Evolutionary conservation across 2,113 vertebrate species (phyloP), one percentile per base, ranked within the genome.

Genomic region (Elephantulus edwardii): DNA sequence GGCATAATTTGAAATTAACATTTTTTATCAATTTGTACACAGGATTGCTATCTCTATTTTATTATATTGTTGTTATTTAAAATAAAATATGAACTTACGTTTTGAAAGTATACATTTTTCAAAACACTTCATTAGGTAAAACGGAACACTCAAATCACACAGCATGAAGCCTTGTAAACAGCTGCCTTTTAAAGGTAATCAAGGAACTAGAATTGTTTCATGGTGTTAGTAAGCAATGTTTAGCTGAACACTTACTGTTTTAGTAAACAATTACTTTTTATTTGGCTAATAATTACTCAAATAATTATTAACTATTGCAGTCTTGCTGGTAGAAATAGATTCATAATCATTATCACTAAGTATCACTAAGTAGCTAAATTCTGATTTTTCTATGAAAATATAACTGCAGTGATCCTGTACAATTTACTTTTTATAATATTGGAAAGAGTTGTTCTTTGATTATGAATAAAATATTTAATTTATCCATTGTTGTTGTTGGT

Each of bases 181-280:
- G 50, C 19, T 77, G 46, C 22, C 66, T 83, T 92, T 86, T 90
- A 93, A 90, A 60, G 42, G 20, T 76, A 90, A 40, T 91, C 66
- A 91, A 28, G 75, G 83, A 93, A 71, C 9, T 38, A 62, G 8
- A 28, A 64, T 83, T 2, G 14, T 46, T 30, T 86, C 64, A 20
- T 80, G 26, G 20, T 83, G 19, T 83, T 90, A 89, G 44, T 71
- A 94, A 87, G 52, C 44, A 90, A 70, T 60, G 71, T 95, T 83
- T 88, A 54, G 94, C 35, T 40, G 70, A 89, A 9, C 30, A 52
- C 42, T 76, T 50, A 80, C 90, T 82, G 74, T 89, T 91, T 87
- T n/a, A n/a, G n/a, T n/a, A n/a, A n/a, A n/a, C n/a, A n/a, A n/a
- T n/a, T n/a, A n/a, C n/a, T n/a, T n/a, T n/a, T n/a, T n/a, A n/a